phyloP scores from a whole-genome alignment of 2,888 invertebrate species.

The Drosophila tanythrix region DNA sequence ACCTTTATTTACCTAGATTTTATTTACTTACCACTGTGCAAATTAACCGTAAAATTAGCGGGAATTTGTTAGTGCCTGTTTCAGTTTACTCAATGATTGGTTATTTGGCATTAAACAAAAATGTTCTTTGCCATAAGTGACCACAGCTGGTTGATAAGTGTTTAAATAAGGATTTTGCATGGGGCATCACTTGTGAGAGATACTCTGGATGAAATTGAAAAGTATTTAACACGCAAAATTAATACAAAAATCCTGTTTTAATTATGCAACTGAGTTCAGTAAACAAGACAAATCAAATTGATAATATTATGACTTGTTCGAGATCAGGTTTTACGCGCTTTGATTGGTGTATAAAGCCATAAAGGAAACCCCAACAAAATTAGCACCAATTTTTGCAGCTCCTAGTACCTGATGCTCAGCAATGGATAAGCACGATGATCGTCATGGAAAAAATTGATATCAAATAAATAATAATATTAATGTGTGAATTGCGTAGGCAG shows the following conservation, averaged over 20 bases:
- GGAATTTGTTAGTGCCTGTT: constrained; percentile 29
- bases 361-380: constrained; percentile 44
- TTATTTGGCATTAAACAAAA: constrained; percentile 24
- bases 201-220: constrained; percentile 11
- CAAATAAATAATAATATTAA: constrained; percentile 10
- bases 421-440: constrained; percentile 22
- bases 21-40: constrained; percentile 40
- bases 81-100: constrained; percentile 27
- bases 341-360: constrained; percentile 10
- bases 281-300: constrained; percentile 27
- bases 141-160: neutral
- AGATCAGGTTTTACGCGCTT: constrained; percentile 15
- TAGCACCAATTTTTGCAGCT: constrained; percentile 42
- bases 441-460: constrained; percentile 9
- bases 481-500: constrained; percentile 50
- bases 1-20: constrained; percentile 11
- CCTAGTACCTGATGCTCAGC: constrained; percentile 36
- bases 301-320: constrained; percentile 30
- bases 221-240: neutral
- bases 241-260: constrained; percentile 18
- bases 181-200: constrained; percentile 1
- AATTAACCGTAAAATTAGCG: constrained; percentile 30
- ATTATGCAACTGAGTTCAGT: constrained; percentile 23
- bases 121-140: constrained; percentile 33
- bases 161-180: neutral